Evolutionary conservation across 2,113 vertebrate genomes (phyloP).

Genomic region (Suncus etruscus): DNA sequence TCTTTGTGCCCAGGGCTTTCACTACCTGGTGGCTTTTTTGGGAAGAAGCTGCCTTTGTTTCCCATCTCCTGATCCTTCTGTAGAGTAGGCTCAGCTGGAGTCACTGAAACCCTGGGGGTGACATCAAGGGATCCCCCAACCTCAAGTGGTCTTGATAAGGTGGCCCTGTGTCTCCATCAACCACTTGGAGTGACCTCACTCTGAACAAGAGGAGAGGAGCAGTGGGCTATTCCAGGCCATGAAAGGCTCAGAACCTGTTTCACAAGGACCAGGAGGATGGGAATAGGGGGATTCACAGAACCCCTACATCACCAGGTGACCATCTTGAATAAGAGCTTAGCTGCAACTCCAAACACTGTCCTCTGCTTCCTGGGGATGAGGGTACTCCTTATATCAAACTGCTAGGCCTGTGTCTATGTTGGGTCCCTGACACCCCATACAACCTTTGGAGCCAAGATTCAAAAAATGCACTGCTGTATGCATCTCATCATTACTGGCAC

Average conservation of each 20-base stretch:
- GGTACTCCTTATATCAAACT: background rate
- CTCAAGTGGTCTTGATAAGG: fast-evolving
- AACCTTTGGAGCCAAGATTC: background rate
- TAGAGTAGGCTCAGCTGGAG: no score
- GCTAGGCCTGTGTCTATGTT: background rate
- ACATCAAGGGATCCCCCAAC: no score
- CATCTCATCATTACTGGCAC: background rate
- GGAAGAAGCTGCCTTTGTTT: no score
- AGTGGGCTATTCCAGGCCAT: background rate
- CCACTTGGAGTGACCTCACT: background rate
- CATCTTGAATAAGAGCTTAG: background rate
- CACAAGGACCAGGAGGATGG: no score
- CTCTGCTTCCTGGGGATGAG: no score
- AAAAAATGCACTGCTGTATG: fast-evolving
- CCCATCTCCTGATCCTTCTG: no score
- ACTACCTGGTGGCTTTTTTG: no score
- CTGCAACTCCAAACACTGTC: background rate
- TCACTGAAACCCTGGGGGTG: no score
- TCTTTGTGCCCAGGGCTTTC: no score
- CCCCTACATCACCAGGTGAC: background rate
- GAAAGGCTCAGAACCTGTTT: no score
- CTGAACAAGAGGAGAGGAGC: background rate
- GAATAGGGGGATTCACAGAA: background rate
- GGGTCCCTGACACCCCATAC: background rate
- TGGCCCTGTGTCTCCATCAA: no score